Conservation (phyloP, 2,888 invertebrate species). For the Monoplex corrugatus region DNA sequence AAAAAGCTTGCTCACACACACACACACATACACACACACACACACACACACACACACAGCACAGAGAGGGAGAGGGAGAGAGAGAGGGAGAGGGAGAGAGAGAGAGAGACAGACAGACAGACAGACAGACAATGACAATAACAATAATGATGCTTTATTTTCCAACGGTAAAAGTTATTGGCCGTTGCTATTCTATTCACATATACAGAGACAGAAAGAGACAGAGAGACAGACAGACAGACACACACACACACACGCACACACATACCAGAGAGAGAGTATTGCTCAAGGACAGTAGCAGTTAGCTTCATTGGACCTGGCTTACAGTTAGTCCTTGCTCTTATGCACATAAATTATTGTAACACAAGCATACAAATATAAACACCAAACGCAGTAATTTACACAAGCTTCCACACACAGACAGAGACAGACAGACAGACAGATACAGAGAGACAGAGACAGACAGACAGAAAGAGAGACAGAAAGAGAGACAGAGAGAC, state of each 20-base stretch:
- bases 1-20: not conserved
- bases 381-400: not conserved
- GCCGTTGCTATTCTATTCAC: no score
- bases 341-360: no score
- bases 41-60: not conserved
- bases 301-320: no score
- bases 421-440: not conserved
- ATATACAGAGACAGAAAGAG: not conserved
- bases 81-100: not conserved
- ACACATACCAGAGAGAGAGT: slow-evolving; percentile 18
- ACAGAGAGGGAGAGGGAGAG: not conserved
- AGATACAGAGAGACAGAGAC: not conserved
- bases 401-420: not conserved
- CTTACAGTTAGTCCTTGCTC: no score
- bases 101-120: not conserved
- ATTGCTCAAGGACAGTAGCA: no score
- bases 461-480: not conserved
- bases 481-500: not conserved
- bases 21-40: not conserved
- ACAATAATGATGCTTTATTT: no score
- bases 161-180: no score
- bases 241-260: slow-evolving; percentile 13
- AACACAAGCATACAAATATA: not conserved
- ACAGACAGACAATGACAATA: not conserved
- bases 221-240: not conserved